These are phyloP conservation scores for Myzus persicae DNA, from an alignment of 1,140 invertebrate species.

Conservation along the genomic window DNA sequence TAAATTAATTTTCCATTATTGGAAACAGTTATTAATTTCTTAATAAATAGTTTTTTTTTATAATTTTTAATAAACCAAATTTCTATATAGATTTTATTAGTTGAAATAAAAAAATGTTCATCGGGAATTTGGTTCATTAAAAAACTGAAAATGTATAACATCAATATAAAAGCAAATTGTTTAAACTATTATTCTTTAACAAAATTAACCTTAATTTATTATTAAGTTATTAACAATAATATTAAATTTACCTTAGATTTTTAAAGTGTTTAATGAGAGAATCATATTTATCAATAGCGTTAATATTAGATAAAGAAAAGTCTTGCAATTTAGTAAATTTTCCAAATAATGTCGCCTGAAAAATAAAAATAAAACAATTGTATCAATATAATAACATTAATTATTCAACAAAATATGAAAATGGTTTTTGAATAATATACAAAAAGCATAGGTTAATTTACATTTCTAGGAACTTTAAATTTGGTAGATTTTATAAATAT, in stretches of 20 bases:
- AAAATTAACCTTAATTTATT: too few species aligned
- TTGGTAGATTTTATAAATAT: neutral
- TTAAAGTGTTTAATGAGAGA: slow-evolving; percentile 87
- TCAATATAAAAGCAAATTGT: too few species aligned
- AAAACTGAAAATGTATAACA: too few species aligned
- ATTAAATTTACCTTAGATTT: slow-evolving; percentile 70
- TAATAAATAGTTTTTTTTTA: too few species aligned
- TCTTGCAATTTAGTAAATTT: slow-evolving; percentile 87
- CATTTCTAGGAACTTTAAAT: neutral
- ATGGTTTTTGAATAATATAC: neutral
- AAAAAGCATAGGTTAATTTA: neutral
- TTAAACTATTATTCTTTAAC: too few species aligned
- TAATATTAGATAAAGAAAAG: slow-evolving; percentile 93
- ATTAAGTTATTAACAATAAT: neutral
- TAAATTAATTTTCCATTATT: too few species aligned
- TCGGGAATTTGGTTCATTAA: too few species aligned
- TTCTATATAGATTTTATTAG: too few species aligned
- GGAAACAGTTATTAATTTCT: too few species aligned
- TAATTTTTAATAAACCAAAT: too few species aligned
- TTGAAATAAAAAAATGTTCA: too few species aligned
- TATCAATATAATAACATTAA: too few species aligned
- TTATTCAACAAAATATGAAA: neutral
- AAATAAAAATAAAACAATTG: slow-evolving; percentile 60
- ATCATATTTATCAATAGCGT: slow-evolving; percentile 89
- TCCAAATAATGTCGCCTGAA: slow-evolving; percentile 89